phyloP scores from a whole-genome alignment of 2,797 vertebrate species.

The Molossus molossus region DNA sequence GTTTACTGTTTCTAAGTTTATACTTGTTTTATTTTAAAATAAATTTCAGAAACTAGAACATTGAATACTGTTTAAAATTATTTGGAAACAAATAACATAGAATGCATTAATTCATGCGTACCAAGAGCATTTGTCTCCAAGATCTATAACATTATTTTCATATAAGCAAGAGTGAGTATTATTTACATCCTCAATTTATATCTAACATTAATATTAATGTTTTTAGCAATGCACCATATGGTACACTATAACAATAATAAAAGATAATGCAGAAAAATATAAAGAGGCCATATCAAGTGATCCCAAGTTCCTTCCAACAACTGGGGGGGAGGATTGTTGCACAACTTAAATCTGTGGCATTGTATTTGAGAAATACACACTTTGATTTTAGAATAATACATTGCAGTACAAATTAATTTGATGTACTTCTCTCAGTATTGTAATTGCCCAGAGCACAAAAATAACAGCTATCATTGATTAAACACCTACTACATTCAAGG shows the following conservation, averaged over 20 bases:
- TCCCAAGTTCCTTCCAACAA: neutral
- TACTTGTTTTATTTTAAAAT: slow-evolving; percentile 67
- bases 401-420: slow-evolving; percentile 34
- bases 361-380: slow-evolving; percentile 23
- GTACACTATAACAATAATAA: neutral
- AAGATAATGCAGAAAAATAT: slow-evolving; percentile 53
- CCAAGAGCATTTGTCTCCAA: neutral
- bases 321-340: neutral
- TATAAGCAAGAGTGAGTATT: neutral
- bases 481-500: neutral
- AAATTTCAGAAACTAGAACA: slow-evolving; percentile 66
- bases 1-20: neutral
- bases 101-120: neutral
- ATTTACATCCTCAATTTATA: slow-evolving; percentile 10
- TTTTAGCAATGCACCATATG: neutral
- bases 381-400: slow-evolving; percentile 19
- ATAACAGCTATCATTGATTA: neutral
- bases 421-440: neutral
- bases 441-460: slow-evolving; percentile 48
- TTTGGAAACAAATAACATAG: slow-evolving; percentile 25
- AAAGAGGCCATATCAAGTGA: neutral
- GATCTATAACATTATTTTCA: slow-evolving; percentile 29
- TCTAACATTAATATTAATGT: neutral
- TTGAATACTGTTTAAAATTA: slow-evolving; percentile 45
- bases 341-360: neutral